A percentile compares a stretch with the other conserved stretches of the same genome.
phyloP scores from a whole-genome alignment of 2,797 vertebrate species.

The Acanthurus leucopareius region DNA sequence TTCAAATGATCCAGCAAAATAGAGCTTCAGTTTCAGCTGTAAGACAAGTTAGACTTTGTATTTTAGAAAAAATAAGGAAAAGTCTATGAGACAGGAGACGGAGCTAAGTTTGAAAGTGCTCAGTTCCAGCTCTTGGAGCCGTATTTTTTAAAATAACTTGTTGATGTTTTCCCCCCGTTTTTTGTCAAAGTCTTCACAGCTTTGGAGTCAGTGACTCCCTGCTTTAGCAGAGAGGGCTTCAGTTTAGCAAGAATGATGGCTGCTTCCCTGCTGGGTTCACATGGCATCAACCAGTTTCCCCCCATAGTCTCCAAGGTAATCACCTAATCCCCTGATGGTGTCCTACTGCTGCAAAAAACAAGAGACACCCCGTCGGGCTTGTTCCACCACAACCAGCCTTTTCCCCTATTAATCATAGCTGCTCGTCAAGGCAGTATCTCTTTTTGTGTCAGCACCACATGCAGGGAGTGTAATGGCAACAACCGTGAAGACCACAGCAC shows the following conservation, averaged over 20 bases:
- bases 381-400: conserved; percentile 24
- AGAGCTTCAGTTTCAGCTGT: neutral
- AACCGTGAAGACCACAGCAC: conserved; percentile 14
- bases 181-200: conserved; percentile 45
- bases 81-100: neutral
- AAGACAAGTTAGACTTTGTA: neutral
- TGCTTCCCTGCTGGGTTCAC: conserved; percentile 65
- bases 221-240: conserved; percentile 34
- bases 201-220: conserved; percentile 45
- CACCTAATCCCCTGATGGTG: conserved; percentile 49
- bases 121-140: conserved; percentile 35
- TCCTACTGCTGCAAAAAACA: conserved; percentile 37
- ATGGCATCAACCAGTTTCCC: conserved; percentile 55
- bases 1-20: neutral
- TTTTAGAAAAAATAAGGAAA: neutral
- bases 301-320: conserved; percentile 62
- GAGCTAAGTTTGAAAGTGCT: conserved; percentile 13
- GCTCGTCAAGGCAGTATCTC: conserved; percentile 28
- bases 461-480: conserved; percentile 37
- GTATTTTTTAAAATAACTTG: no score
- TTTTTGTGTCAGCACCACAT: conserved; percentile 32
- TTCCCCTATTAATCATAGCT: conserved; percentile 36
- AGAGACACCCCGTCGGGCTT: conserved; percentile 25
- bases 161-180: conserved; percentile 29
- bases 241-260: conserved; percentile 71